A percentile compares a stretch with the other conserved stretches of the same genome.
Conservation (phyloP, 2,797 vertebrate species). For the Sebastes matsubarae region DNA sequence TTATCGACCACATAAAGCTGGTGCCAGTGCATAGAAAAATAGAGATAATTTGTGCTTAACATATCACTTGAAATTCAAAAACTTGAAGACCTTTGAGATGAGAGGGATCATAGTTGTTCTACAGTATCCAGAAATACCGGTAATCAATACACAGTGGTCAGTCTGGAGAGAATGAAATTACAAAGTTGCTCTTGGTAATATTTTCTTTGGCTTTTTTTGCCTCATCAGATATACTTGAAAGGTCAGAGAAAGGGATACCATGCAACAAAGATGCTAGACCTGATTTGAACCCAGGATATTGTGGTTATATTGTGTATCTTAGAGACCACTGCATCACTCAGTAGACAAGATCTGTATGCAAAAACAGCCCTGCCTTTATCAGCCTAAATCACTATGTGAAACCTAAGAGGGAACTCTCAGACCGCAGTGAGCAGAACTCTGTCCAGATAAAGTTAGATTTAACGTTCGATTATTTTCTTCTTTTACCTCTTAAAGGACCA, state of each 20-base stretch:
- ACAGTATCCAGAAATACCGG: not conserved
- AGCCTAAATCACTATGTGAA: not conserved
- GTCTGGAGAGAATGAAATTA: not conserved
- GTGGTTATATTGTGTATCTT: constrained; percentile 2
- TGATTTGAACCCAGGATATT: constrained; percentile 5
- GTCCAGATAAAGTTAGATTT: not conserved
- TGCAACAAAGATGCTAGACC: not conserved
- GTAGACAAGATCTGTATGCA: not conserved
- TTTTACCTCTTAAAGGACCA: no score
- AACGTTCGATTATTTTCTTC: not conserved
- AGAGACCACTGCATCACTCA: not conserved
- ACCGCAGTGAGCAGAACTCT: not conserved
- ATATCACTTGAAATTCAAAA: not conserved
- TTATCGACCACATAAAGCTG: not conserved
- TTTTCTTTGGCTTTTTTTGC: not conserved
- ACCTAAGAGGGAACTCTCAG: not conserved
- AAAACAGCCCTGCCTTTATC: not conserved
- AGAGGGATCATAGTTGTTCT: not conserved
- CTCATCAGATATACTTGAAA: not conserved
- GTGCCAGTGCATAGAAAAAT: not conserved
- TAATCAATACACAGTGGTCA: not conserved
- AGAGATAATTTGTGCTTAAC: not conserved
- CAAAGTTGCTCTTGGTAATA: not conserved
- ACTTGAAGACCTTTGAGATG: not conserved
- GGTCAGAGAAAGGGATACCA: not conserved